phyloP scores from a whole-genome alignment of 2,113 vertebrate genomes.

The Syngnathus scovelli region DNA sequence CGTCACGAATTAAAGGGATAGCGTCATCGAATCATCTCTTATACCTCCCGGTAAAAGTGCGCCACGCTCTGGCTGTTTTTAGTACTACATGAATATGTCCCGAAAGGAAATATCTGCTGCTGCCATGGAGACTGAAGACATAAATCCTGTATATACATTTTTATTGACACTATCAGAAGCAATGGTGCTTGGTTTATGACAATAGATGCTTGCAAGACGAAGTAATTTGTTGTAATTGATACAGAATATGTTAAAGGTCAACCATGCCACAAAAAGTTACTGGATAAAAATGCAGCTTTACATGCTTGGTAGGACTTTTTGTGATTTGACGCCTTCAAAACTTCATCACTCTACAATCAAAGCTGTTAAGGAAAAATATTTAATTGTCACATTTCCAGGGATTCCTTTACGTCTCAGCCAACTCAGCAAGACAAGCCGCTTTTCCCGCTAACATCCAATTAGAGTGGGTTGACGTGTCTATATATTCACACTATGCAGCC shows the following conservation, averaged over 20 bases:
- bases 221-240: neutral
- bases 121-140: neutral
- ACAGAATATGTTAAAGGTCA: neutral
- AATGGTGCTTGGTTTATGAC: neutral
- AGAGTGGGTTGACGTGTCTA: constrained; percentile 34
- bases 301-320: neutral
- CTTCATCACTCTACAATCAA: constrained; percentile 2
- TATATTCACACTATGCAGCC: constrained; percentile 27
- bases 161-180: too few species aligned
- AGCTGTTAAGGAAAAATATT: constrained; percentile 4
- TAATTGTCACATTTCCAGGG: constrained; percentile 30
- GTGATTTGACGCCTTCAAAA: constrained; percentile 2
- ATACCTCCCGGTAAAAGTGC: neutral
- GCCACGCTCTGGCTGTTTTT: neutral
- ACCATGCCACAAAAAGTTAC: neutral
- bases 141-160: too few species aligned
- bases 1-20: constrained; percentile 71
- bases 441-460: constrained; percentile 40
- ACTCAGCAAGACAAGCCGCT: constrained; percentile 27
- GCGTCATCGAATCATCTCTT: constrained; percentile 1
- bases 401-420: constrained; percentile 28
- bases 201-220: neutral
- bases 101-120: too few species aligned
- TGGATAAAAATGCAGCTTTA: neutral
- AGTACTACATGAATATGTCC: neutral